A percentile compares a stretch with the other conserved stretches of the same genome.
Evolutionary conservation across 2,113 vertebrate genomes (phyloP).

Genomic region (Neopipo cinnamomea): DNA sequence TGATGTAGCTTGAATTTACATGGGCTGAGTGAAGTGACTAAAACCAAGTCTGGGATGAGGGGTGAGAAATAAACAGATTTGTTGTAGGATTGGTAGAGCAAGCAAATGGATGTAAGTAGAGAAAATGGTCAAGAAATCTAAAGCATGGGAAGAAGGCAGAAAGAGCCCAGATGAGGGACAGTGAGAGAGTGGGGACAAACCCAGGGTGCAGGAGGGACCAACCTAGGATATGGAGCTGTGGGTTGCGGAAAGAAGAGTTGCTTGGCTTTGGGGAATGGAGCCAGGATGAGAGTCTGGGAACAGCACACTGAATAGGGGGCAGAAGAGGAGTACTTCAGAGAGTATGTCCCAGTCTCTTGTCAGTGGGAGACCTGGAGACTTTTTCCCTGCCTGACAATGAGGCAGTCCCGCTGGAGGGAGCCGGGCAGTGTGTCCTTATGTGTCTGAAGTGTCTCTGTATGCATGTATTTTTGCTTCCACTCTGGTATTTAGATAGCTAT

Average conservation of each 20-base stretch:
- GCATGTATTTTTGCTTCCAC: conserved; percentile 8
- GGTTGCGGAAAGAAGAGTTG: background rate
- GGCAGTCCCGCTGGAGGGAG: background rate
- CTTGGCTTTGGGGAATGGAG: background rate
- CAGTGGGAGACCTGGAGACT: background rate
- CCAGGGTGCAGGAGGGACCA: accelerated
- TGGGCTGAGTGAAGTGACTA: background rate
- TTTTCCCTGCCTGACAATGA: background rate
- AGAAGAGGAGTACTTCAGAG: background rate
- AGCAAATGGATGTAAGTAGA: background rate
- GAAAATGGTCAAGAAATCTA: background rate
- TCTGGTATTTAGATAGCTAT: conserved; percentile 23
- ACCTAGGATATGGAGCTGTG: background rate
- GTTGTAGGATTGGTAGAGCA: background rate
- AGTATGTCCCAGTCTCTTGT: background rate
- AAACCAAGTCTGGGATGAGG: background rate
- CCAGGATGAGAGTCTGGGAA: background rate
- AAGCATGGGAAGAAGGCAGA: background rate
- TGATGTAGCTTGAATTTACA: background rate
- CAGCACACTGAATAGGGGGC: background rate
- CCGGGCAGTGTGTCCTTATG: background rate
- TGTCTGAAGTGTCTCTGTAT: background rate
- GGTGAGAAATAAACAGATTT: background rate
- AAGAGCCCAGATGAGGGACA: background rate
- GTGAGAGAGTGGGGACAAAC: background rate